Evolutionary conservation across 2,113 vertebrate genomes (phyloP).

Genomic region (Pungitius pungitius): DNA sequence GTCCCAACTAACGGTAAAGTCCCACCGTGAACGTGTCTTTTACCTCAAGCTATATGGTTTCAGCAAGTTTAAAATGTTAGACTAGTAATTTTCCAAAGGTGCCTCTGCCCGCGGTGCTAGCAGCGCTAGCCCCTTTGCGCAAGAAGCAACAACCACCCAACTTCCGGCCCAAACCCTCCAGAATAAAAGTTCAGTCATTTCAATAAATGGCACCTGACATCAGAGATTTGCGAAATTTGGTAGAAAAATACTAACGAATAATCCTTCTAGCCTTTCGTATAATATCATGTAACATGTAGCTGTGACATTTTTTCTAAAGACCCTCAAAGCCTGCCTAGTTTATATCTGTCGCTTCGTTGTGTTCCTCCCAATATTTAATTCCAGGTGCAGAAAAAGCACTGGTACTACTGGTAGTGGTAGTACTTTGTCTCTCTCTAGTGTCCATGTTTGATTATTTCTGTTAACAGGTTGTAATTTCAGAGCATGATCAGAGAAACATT

Average conservation of each 20-base stretch:
- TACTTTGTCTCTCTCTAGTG: slow-evolving; percentile 34
- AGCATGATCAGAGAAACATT: too few relatives aligned
- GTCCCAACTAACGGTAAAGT: not conserved
- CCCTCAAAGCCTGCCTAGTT: not conserved
- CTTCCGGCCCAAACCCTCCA: slow-evolving; percentile 29
- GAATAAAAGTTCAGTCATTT: slow-evolving; percentile 21
- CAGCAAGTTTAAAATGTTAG: slow-evolving; percentile 40
- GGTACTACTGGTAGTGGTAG: not conserved
- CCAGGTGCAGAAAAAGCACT: fast-evolving
- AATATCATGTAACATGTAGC: not conserved
- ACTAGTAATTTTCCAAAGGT: slow-evolving; percentile 22
- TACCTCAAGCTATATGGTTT: not conserved
- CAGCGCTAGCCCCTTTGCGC: not conserved
- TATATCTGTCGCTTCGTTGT: too few relatives aligned
- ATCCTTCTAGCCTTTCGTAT: fast-evolving
- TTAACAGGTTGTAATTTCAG: not conserved
- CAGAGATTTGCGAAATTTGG: not conserved
- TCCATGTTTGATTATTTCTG: not conserved
- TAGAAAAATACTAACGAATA: not conserved
- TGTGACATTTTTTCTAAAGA: too few relatives aligned
- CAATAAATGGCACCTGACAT: not conserved
- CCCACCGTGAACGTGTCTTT: not conserved
- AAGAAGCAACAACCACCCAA: not conserved
- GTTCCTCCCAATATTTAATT: slow-evolving; percentile 33
- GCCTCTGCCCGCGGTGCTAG: slow-evolving; percentile 3